A percentile compares a stretch with the other conserved stretches of the same genome.
phyloP scores from a whole-genome alignment of 2,113 vertebrate genomes.

The Ammospiza nelsoni region DNA sequence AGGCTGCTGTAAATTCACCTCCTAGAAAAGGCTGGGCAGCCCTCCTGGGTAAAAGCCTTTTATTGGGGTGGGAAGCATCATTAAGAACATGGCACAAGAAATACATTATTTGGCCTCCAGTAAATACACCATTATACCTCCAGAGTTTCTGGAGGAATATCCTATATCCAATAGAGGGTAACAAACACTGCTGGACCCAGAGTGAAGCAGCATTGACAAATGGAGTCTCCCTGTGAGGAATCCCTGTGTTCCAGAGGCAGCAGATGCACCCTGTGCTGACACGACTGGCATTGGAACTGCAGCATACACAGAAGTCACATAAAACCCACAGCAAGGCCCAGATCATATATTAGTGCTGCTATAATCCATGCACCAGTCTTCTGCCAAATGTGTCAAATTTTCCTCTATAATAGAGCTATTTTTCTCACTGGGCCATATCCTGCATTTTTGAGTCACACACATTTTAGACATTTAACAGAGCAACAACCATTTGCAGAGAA shows the following conservation, averaged over 20 bases:
- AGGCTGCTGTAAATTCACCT: neutral
- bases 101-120: neutral
- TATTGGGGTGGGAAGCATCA: neutral
- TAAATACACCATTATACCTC: too few species aligned
- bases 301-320: conserved; percentile 18
- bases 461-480: conserved; percentile 42
- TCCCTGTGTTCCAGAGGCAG: conserved; percentile 3
- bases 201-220: neutral
- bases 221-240: neutral
- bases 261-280: conserved; percentile 29
- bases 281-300: conserved; percentile 10
- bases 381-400: conserved; percentile 58
- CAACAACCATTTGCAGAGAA: conserved; percentile 25
- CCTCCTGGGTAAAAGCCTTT: neutral
- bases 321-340: conserved; percentile 37
- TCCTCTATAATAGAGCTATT: conserved; percentile 37
- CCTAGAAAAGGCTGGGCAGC: neutral
- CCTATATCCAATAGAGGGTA: neutral
- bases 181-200: neutral
- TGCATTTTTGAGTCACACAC: conserved; percentile 7
- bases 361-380: neutral
- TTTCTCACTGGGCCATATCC: conserved; percentile 36
- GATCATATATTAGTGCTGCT: conserved; percentile 13
- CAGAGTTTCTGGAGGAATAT: neutral
- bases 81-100: neutral